Evolutionary conservation across 2,888 invertebrate genomes (phyloP).

Genomic region (Nebria brevicollis): DNA sequence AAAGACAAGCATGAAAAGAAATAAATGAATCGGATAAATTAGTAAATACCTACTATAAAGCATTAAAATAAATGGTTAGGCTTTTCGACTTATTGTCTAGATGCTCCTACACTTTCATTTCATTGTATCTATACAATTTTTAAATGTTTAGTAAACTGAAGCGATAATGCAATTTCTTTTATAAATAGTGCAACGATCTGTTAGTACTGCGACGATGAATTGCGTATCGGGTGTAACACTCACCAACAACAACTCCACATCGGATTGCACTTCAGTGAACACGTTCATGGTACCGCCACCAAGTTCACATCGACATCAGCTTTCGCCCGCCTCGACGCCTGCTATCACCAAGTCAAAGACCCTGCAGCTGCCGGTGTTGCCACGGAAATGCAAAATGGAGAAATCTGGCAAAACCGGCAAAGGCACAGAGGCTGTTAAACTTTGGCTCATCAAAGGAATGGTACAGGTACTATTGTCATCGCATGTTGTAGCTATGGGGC

Average conservation of each 20-base stretch:
- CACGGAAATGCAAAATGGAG: constrained; percentile 37
- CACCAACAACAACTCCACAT: constrained; percentile 51
- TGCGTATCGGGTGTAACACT: constrained; percentile 54
- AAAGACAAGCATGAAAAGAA: neutral
- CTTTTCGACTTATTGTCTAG: neutral
- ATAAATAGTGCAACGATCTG: constrained; percentile 62
- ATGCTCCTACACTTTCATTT: neutral
- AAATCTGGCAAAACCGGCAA: constrained; percentile 49
- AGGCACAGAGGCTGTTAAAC: constrained; percentile 56
- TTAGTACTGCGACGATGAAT: constrained; percentile 55
- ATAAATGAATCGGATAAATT: neutral
- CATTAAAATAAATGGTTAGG: neutral
- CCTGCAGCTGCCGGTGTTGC: constrained; percentile 28
- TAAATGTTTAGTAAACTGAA: neutral
- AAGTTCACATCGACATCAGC: constrained; percentile 39
- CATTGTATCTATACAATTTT: neutral
- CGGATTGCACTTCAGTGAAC: constrained; percentile 54
- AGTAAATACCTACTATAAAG: neutral
- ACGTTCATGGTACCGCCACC: constrained; percentile 44
- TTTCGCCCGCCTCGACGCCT: constrained; percentile 29
- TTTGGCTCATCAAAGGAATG: constrained; percentile 60
- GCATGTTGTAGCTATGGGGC: neutral
- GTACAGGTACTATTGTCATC: constrained; percentile 53
- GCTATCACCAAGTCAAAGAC: constrained; percentile 20
- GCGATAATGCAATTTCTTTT: neutral